Percentiles rank a stretch among this genome's conserved stretches.
Evolutionary conservation across 1,140 invertebrate species (phyloP).

Genomic region (Ericerus pela): DNA sequence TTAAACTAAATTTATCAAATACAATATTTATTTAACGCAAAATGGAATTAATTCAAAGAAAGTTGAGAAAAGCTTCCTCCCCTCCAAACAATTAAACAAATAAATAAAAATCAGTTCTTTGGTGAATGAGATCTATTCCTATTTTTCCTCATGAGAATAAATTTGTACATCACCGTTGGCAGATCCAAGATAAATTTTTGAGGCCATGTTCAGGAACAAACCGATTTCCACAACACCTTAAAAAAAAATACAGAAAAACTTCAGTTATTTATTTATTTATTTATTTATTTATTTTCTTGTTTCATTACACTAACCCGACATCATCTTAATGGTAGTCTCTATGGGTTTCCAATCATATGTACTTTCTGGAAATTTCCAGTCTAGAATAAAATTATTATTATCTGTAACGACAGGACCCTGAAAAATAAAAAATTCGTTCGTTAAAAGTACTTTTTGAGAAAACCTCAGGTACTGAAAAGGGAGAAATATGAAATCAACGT

Average conservation of each 20-base stretch:
- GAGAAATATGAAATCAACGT: too few relatives aligned
- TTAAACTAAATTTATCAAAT: too few relatives aligned
- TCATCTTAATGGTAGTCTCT: slow-evolving; percentile 54
- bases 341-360: slow-evolving; percentile 55
- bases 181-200: neutral
- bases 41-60: too few relatives aligned
- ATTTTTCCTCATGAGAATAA: too few relatives aligned
- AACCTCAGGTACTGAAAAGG: too few relatives aligned
- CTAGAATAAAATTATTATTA: slow-evolving; percentile 93
- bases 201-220: slow-evolving; percentile 82
- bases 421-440: too few relatives aligned
- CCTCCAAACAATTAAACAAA: too few relatives aligned
- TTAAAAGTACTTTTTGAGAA: too few relatives aligned
- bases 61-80: too few relatives aligned
- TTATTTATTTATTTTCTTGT: neutral
- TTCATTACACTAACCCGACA: slow-evolving; percentile 51
- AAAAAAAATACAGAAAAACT: slow-evolving; percentile 22
- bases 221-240: slow-evolving; percentile 90
- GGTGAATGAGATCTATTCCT: too few relatives aligned
- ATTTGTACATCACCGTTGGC: neutral
- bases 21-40: too few relatives aligned
- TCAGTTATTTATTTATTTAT: neutral
- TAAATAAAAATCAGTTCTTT: too few relatives aligned
- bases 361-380: slow-evolving; percentile 70
- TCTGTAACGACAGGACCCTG: slow-evolving; percentile 91